Conservation (phyloP, 2,888 invertebrate species). For the Pseudanteris insignis region DNA sequence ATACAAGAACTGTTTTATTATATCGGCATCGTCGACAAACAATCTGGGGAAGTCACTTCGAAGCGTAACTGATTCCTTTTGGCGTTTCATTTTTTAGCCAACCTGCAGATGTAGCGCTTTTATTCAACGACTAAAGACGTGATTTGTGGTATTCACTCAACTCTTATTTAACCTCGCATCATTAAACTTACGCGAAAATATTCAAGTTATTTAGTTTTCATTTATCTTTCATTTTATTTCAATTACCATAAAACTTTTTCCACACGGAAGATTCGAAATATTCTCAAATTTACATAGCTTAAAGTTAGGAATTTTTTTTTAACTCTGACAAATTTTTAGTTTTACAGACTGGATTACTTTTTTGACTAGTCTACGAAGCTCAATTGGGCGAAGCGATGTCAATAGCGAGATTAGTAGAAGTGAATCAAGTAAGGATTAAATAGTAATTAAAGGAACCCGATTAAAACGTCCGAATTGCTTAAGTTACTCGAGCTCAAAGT, state of each 20-base stretch:
- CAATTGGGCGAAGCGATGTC: conserved; percentile 21
- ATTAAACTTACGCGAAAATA: no score
- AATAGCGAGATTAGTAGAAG: conserved; percentile 26
- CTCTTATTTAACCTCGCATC: no score
- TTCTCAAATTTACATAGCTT: not conserved
- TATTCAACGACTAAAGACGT: no score
- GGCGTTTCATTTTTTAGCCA: conserved; percentile 18
- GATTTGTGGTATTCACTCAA: no score
- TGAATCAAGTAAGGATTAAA: conserved; percentile 36
- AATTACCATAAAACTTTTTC: no score
- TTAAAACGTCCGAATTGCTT: conserved; percentile 14
- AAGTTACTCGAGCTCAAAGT: conserved; percentile 24
- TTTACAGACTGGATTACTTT: no score
- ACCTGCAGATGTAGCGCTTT: conserved; percentile 22
- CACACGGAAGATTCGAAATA: no score
- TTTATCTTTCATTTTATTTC: no score
- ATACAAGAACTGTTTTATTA: conserved; percentile 33
- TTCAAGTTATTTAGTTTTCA: no score
- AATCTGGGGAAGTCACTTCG: conserved; percentile 12
- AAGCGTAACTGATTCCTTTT: conserved; percentile 26
- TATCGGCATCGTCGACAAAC: conserved; percentile 10
- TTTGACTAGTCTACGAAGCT: conserved; percentile 19
- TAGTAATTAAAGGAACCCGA: conserved; percentile 28
- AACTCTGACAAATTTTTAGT: not conserved
- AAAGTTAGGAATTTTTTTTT: no score